Evolutionary conservation across 2,888 invertebrate species (phyloP), one percentile per base, ranked within the genome.

Genomic region (Allophyes oxyacanthae): DNA sequence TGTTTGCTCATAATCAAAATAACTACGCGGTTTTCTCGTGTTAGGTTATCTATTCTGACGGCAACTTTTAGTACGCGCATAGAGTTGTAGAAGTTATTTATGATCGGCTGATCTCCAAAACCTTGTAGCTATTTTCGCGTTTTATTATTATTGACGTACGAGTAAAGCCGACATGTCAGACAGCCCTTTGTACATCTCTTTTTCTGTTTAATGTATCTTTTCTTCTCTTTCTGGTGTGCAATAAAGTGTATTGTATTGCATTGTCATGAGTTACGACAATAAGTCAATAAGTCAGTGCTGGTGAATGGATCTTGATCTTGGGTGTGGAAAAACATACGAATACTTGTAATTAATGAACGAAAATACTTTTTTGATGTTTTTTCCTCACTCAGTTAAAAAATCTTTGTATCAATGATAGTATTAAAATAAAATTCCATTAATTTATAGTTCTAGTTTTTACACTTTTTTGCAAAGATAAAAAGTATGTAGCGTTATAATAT

Each of bases 51-150:
- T 33, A 15, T n/a, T n/a, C n/a, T n/a, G n/a, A n/a, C n/a, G n/a
- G 10, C 30, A 40, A 34, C 32, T 14, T 43, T 20, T 20, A 30
- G 34, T 52, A 36, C 38, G 8, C 26, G 46, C 15, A 42, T 53
- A 49, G 15, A 54, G 40, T 59, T 59, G 43, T 52, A 58, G 33
- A 43, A 41, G 49, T 49, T 60, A 54, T 52, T 43, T 41, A 36
- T 34, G 25, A 36, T 52, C 34, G 33, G 28, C 49, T 55, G 30
- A 54, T 59, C 40, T 44, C 41, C 33, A n/a, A 59, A 50, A 50
- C 48, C 34, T 36, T 33, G 40, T 44, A 37, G 37, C 51, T 72
- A 68, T 71, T 72, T 71, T 56, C 36, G 34, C 36, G 37, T 42
- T 51, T 36, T 37, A 26, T 51, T 40, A 32, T n/a, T 40, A 37